Base-by-base conservation (phyloP, 2,797 vertebrate species). In the Oceanodroma leucorhoa region DNA sequence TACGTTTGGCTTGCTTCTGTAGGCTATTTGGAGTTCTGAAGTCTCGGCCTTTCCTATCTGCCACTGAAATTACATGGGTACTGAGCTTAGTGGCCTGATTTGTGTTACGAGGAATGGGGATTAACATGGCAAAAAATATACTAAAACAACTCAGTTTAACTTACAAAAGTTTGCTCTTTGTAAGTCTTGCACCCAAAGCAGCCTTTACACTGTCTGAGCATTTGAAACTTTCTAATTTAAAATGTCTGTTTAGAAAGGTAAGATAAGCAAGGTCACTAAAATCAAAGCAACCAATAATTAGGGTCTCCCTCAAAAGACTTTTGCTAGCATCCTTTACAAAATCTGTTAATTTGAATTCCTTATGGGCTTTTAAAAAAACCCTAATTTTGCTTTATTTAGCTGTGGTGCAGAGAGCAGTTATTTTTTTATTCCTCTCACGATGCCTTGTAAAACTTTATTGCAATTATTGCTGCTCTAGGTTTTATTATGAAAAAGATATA, bases 401-500 rank as follows among this genome's bases (percentile, higher is more conserved):
- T 67, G 55, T 73, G 26, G 21, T 79, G n/a, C 73, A 50, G 32
- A 94, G 43, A 83, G 58, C 65, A 76, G 84, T 84, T 84, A 83
- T 64, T 54, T 76, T 90, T 90, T 91, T 76, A 86, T 94, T 93
- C 48, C 87, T 95, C 80, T 84, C 62, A 82, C 70, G 80, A 55
- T 0, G 5, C 40, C 89, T 69, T 94, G 54, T 93, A 96, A 90
- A 96, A 86, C 76, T 91, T 93, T 38, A 91, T 85, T 89, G 78
- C 83, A 86, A 89, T 96, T 92, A 94, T 80, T 93, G 50, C 82
- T 61, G 71, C 50, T 73, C 48, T 83, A 76, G 32, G 34, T 88
- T 96, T 93, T 94, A 76, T 90, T 90, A 87, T 76, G 83, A 81
- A 83, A 90, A 88, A 58, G 40, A 32, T 69, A 46, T 73, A 86